These are phyloP conservation scores for Centrocercus urophasianus DNA, from an alignment of 2,113 vertebrate genomes.

Conservation along the genomic window DNA sequence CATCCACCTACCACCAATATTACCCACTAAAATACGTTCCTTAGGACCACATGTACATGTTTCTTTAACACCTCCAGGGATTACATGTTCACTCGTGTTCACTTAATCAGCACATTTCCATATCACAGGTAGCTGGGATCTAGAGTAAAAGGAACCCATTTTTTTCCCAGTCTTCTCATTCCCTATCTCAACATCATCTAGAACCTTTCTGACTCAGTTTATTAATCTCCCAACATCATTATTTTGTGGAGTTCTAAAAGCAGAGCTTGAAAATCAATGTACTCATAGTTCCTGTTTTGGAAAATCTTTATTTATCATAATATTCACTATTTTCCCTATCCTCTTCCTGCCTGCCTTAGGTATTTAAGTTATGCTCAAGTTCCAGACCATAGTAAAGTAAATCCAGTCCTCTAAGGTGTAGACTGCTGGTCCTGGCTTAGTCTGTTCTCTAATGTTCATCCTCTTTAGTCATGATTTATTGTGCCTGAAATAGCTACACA, in stretches of 20 bases:
- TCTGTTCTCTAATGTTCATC: not conserved
- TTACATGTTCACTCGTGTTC: not conserved
- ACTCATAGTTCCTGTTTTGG: not conserved
- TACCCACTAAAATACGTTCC: too few relatives aligned
- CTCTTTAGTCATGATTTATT: not conserved
- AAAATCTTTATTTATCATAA: not conserved
- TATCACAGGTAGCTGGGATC: not conserved
- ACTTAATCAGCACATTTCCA: not conserved
- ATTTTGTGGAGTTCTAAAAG: not conserved
- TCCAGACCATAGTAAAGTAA: not conserved
- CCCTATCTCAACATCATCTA: not conserved
- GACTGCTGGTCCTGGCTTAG: not conserved
- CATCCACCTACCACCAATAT: too few relatives aligned
- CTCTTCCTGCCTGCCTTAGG: not conserved
- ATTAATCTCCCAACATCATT: not conserved
- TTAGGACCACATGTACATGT: too few relatives aligned
- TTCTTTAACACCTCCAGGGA: too few relatives aligned
- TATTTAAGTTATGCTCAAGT: not conserved
- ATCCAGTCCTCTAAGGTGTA: not conserved
- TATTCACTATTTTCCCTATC: not conserved
- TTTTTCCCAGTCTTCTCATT: not conserved
- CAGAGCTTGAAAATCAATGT: not conserved
- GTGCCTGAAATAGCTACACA: not conserved
- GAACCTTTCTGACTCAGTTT: not conserved
- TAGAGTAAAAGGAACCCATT: not conserved